Percentiles rank a stretch among this genome's conserved stretches.
These are phyloP conservation scores for Tachuris rubrigastra DNA, from an alignment of 2,113 vertebrate species.

Conservation along the genomic window DNA sequence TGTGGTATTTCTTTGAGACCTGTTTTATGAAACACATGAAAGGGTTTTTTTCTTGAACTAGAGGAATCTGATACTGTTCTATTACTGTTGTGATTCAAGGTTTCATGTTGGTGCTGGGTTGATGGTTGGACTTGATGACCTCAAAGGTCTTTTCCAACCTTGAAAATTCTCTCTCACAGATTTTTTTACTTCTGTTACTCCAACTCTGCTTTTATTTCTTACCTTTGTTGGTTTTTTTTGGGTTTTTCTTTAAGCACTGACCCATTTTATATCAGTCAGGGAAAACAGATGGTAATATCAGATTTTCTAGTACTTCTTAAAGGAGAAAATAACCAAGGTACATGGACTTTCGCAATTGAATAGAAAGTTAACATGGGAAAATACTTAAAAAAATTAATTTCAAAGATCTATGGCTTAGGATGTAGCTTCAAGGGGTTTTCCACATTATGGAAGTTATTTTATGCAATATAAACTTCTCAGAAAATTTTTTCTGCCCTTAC, in stretches of 20 bases:
- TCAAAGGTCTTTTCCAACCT: neutral
- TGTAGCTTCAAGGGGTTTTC: neutral
- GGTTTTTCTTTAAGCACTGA: neutral
- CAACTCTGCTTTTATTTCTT: neutral
- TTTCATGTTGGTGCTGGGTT: neutral
- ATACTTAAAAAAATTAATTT: neutral
- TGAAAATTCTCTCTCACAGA: neutral
- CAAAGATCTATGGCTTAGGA: neutral
- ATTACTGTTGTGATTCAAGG: neutral
- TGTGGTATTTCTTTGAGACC: neutral
- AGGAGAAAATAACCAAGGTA: neutral
- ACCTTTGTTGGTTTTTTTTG: neutral
- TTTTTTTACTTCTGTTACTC: neutral
- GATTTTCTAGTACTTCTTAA: neutral
- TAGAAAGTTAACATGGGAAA: neutral
- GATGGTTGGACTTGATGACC: neutral
- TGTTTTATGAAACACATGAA: neutral
- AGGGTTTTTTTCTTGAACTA: neutral
- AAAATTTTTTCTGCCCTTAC: neutral
- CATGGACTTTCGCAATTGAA: neutral
- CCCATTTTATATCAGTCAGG: neutral
- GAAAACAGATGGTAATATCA: neutral
- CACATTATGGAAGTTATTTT: neutral
- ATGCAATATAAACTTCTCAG: neutral
- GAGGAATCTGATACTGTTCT: neutral